phyloP scores from a whole-genome alignment of 37 sponge, comb jelly and placozoan genomes.

The Geodia barretti region DNA sequence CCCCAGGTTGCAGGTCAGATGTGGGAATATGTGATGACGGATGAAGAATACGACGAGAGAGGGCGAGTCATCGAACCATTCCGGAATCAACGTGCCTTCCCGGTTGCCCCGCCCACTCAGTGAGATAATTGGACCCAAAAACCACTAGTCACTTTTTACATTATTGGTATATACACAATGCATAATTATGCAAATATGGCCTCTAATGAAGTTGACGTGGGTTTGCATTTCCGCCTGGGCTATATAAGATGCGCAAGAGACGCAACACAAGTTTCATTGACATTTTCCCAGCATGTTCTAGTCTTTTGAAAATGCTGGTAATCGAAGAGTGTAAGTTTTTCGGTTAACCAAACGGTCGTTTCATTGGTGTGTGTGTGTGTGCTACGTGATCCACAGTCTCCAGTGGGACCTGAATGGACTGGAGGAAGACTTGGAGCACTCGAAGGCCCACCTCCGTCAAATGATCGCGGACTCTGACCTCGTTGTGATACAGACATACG shows the following conservation, averaged over 20 bases:
- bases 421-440: slow-evolving; percentile 35
- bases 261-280: slow-evolving; percentile 6
- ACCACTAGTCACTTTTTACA: too few relatives aligned
- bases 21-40: slow-evolving; percentile 47
- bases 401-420: slow-evolving; percentile 63
- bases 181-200: too few relatives aligned
- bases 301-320: too few relatives aligned
- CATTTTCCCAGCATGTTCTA: neutral
- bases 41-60: slow-evolving; percentile 65
- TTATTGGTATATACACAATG: too few relatives aligned
- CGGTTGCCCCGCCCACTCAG: slow-evolving; percentile 25
- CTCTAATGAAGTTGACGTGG: too few relatives aligned
- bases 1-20: slow-evolving; percentile 56
- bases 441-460: slow-evolving; percentile 20
- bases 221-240: too few relatives aligned
- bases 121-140: too few relatives aligned
- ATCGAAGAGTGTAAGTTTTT: too few relatives aligned
- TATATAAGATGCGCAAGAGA: too few relatives aligned
- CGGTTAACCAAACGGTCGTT: neutral
- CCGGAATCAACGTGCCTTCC: too few relatives aligned
- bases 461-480: slow-evolving; percentile 73
- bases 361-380: neutral
- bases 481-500: slow-evolving; percentile 27
- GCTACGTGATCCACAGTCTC: slow-evolving; percentile 23
- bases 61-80: slow-evolving; percentile 47